Conservation (phyloP, 2,113 vertebrate genomes). For the Hirundichthys speculiger region DNA sequence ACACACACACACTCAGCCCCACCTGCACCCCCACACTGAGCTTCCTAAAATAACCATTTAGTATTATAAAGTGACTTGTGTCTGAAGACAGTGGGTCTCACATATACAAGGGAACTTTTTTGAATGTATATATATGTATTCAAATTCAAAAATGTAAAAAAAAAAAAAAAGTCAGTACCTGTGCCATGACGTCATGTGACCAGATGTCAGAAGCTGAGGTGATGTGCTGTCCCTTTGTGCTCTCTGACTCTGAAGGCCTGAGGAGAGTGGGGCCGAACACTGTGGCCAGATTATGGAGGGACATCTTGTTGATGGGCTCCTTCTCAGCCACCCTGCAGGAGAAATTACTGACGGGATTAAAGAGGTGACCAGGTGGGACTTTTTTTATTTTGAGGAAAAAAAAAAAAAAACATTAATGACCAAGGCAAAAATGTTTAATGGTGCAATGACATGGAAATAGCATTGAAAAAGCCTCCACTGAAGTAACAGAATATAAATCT, state of each 20-base stretch:
- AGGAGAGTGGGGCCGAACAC: slow-evolving; percentile 97
- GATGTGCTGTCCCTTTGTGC: slow-evolving; percentile 86
- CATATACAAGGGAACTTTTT: background rate
- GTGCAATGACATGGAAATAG: too few species aligned
- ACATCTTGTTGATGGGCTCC: slow-evolving; percentile 99
- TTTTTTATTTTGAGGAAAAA: too few species aligned
- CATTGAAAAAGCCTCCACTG: too few species aligned
- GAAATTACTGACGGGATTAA: background rate
- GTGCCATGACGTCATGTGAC: slow-evolving; percentile 99
- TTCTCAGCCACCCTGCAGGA: slow-evolving; percentile 93
- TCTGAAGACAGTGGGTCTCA: too few species aligned
- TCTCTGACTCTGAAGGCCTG: slow-evolving; percentile 93
- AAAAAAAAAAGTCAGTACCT: slow-evolving; percentile 85
- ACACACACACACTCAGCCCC: background rate
- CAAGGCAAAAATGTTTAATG: too few species aligned
- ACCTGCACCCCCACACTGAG: too few species aligned
- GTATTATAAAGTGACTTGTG: too few species aligned
- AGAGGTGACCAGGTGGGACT: too few species aligned
- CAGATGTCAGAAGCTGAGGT: slow-evolving; percentile 96
- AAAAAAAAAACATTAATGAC: too few species aligned
- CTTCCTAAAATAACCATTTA: background rate
- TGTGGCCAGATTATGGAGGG: slow-evolving; percentile 96
- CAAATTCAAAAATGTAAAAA: too few species aligned
- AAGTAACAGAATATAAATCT: too few species aligned
- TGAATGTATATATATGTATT: too few species aligned